A percentile compares a stretch with the other conserved stretches of the same genome.
These are phyloP conservation scores for Hyperoplus immaculatus DNA, from an alignment of 2,797 vertebrate genomes.

Conservation along the genomic window DNA sequence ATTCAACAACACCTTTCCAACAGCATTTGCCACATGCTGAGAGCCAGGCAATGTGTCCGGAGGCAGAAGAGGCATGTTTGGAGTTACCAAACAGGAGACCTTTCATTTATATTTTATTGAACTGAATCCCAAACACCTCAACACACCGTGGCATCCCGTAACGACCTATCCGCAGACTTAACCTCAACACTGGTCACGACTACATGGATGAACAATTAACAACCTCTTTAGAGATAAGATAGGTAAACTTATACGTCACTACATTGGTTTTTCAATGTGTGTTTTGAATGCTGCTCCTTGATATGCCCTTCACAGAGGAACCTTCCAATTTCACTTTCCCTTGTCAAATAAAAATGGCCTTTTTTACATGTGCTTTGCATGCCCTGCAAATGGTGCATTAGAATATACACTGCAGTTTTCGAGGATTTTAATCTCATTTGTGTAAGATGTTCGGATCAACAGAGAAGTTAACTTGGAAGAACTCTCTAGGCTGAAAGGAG, in stretches of 20 bases:
- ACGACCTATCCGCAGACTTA: not conserved
- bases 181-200: slow-evolving; percentile 7
- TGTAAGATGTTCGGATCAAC: slow-evolving; percentile 35
- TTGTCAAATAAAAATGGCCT: slow-evolving; percentile 1
- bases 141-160: not conserved
- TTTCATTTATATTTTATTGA: slow-evolving; percentile 29
- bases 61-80: not conserved
- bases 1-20: not conserved
- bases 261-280: not conserved
- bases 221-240: not conserved
- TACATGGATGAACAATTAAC: not conserved
- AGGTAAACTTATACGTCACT: not conserved
- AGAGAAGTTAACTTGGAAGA: not conserved
- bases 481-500: not conserved
- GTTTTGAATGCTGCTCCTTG: not conserved
- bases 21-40: not conserved
- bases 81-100: not conserved
- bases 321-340: not conserved
- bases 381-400: slow-evolving; percentile 44
- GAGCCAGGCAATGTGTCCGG: not conserved
- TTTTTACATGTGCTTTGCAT: slow-evolving; percentile 80
- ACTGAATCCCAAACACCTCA: slow-evolving; percentile 2
- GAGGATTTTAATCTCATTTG: slow-evolving; percentile 73
- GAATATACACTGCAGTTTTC: not conserved
- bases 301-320: not conserved